Conservation (phyloP, 2,113 vertebrate genomes). For the Lamprologus lemairii region DNA sequence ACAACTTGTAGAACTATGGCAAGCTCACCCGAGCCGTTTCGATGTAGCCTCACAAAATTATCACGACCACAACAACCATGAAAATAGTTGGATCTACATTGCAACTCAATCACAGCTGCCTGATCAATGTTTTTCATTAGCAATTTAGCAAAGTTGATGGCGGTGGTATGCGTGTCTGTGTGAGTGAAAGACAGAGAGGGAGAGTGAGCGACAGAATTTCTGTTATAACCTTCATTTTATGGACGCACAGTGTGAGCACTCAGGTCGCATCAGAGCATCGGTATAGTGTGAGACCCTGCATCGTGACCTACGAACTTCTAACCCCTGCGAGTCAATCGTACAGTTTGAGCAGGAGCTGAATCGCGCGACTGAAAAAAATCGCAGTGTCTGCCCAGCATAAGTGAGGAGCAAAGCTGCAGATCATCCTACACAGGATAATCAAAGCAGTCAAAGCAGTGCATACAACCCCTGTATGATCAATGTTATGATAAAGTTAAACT, state of each 20-base stretch:
- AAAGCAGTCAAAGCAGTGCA: background rate
- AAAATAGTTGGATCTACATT: fast-evolving
- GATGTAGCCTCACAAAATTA: no score
- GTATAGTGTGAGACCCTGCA: background rate
- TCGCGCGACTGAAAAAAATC: background rate
- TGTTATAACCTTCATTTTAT: background rate
- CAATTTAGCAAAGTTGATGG: background rate
- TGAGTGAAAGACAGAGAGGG: background rate
- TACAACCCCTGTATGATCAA: background rate
- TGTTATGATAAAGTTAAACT: background rate
- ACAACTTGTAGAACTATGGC: background rate
- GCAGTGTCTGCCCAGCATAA: background rate
- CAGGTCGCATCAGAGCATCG: background rate
- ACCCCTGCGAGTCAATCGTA: background rate
- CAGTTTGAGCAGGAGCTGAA: background rate
- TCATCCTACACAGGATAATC: background rate
- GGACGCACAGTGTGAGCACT: background rate
- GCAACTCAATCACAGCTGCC: fast-evolving
- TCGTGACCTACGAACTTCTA: background rate
- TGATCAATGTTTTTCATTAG: background rate
- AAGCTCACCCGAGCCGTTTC: fast-evolving
- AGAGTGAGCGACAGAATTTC: background rate
- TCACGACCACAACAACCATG: background rate
- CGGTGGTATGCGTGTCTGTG: background rate
- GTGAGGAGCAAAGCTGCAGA: background rate